Conservation (phyloP, 2,888 invertebrate species). For the Phania funesta region DNA sequence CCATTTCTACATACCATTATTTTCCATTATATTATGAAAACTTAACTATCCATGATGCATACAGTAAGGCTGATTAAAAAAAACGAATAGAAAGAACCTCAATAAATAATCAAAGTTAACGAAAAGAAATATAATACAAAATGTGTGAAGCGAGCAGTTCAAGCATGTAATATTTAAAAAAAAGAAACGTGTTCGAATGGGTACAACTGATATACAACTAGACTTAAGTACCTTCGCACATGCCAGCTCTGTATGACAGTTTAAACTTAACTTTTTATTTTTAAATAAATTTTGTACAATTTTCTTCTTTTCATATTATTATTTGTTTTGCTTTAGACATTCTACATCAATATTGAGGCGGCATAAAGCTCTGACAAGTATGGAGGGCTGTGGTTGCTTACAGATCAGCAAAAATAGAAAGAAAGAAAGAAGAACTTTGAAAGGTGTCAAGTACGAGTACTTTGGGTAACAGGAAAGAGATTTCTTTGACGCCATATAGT, state of each 20-base stretch:
- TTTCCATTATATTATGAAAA: not conserved
- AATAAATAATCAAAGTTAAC: constrained; percentile 1
- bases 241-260: constrained; percentile 33
- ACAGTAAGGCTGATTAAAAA: constrained; percentile 55
- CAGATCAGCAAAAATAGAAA: constrained; percentile 14
- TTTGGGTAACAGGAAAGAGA: constrained; percentile 21
- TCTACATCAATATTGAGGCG: constrained; percentile 53
- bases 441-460: constrained; percentile 53
- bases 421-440: constrained; percentile 6
- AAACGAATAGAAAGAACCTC: not conserved
- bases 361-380: not conserved
- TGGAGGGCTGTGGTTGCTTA: constrained; percentile 9
- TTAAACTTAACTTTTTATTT: constrained; percentile 28
- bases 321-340: constrained; percentile 53
- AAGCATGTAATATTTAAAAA: constrained; percentile 12
- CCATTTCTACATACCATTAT: not conserved
- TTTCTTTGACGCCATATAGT: constrained; percentile 41
- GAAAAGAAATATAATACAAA: not conserved
- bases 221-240: constrained; percentile 5
- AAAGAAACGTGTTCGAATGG: constrained; percentile 7
- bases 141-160: constrained; percentile 12
- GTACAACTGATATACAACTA: not conserved
- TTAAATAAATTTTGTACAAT: constrained; percentile 9
- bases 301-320: constrained; percentile 38
- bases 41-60: constrained; percentile 54